These are phyloP conservation scores for Hipparchia semele DNA, from an alignment of 2,888 invertebrate species.

Conservation along the genomic window DNA sequence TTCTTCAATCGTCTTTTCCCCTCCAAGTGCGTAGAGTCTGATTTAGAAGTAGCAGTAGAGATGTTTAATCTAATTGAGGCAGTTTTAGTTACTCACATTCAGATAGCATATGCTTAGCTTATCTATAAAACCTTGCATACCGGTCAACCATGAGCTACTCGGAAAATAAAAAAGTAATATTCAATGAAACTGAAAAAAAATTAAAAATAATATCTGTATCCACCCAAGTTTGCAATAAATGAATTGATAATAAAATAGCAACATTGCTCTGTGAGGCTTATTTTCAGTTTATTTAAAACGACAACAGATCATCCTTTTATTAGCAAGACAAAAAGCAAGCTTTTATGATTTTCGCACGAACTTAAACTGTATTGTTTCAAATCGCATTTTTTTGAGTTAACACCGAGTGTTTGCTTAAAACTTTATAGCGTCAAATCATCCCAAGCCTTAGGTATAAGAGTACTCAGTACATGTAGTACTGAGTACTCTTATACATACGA, in stretches of 20 bases:
- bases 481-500: conserved; percentile 59
- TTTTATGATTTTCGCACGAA: conserved; percentile 1
- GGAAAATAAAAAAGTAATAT: too few species aligned
- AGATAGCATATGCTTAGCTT: too few species aligned
- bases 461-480: conserved; percentile 11
- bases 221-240: too few species aligned
- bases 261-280: neutral
- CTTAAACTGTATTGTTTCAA: conserved; percentile 12
- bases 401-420: conserved; percentile 28
- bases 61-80: too few species aligned
- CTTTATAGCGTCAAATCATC: conserved; percentile 38
- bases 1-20: too few species aligned
- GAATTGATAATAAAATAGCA: neutral
- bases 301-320: neutral
- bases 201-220: too few species aligned
- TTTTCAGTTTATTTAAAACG: neutral
- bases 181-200: too few species aligned
- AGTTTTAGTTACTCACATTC: too few species aligned
- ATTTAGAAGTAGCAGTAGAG: too few species aligned
- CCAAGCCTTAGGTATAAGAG: conserved; percentile 16
- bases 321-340: neutral
- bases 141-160: too few species aligned
- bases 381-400: conserved; percentile 7
- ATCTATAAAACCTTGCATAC: too few species aligned
- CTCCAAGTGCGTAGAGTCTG: too few species aligned